Conservation (phyloP, 2,113 vertebrate genomes). For the Sclerurus mexicanus region DNA sequence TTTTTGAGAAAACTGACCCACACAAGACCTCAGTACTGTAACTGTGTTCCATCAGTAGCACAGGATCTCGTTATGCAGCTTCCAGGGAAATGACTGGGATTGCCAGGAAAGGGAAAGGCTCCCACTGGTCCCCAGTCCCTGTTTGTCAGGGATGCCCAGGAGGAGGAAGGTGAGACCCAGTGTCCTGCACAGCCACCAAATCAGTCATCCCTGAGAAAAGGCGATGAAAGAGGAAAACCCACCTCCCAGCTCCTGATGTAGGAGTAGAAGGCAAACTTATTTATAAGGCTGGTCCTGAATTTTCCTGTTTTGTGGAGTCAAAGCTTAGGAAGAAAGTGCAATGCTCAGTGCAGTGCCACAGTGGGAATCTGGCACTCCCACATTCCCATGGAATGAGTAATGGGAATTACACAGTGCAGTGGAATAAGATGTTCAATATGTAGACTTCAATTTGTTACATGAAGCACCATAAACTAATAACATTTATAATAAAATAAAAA, state of each 20-base stretch:
- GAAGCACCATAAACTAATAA: fast-evolving
- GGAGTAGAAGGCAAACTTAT: background rate
- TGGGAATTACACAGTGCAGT: background rate
- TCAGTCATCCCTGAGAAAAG: background rate
- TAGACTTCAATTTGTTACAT: background rate
- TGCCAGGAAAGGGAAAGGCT: background rate
- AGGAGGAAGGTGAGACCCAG: background rate
- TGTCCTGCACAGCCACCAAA: background rate
- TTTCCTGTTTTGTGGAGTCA: background rate
- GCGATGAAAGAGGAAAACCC: background rate
- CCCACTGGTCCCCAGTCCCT: background rate
- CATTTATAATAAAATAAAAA: background rate
- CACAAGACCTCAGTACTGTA: background rate
- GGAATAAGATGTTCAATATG: background rate
- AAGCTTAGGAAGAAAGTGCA: background rate
- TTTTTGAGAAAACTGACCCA: background rate
- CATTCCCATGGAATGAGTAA: background rate
- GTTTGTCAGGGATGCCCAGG: background rate
- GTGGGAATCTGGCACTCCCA: no score
- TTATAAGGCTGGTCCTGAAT: background rate
- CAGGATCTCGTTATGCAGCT: background rate
- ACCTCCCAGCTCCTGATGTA: background rate
- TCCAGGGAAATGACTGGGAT: background rate
- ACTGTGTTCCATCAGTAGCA: background rate
- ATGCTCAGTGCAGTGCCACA: background rate